These are phyloP conservation scores for Neoseiulus cucumeris DNA, from an alignment of 1,140 invertebrate genomes.

Conservation along the genomic window DNA sequence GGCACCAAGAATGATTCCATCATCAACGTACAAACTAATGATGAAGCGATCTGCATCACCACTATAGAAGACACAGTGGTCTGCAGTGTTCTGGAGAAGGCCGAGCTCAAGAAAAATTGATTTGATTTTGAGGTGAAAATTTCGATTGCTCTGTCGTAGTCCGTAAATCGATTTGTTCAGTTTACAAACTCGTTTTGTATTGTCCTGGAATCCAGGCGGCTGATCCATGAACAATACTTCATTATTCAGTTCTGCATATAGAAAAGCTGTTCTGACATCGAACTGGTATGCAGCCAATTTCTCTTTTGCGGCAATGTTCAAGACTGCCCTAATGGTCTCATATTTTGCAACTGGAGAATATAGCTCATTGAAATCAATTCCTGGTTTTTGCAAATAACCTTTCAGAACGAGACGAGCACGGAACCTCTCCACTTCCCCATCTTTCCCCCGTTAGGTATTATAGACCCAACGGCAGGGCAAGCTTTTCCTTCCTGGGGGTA, in stretches of 20 bases:
- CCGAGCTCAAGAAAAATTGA: too few relatives aligned
- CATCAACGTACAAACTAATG: neutral
- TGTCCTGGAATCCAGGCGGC: conserved; percentile 11
- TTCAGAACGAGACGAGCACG: too few relatives aligned
- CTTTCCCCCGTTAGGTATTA: neutral
- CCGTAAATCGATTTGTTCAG: conserved; percentile 14
- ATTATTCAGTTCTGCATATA: conserved; percentile 15
- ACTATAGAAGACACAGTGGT: too few relatives aligned
- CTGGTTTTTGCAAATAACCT: conserved; percentile 25
- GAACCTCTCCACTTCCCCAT: too few relatives aligned
- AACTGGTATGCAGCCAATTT: neutral
- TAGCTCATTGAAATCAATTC: conserved; percentile 25
- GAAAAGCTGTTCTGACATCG: neutral
- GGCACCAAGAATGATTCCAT: neutral
- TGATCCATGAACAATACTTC: conserved; percentile 14
- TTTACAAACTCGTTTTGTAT: conserved; percentile 12
- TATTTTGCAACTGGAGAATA: conserved; percentile 22
- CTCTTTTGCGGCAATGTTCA: neutral
- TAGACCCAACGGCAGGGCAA: neutral
- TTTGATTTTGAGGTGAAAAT: conserved; percentile 19
- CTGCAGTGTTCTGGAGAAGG: too few relatives aligned
- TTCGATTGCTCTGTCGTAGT: conserved; percentile 15
- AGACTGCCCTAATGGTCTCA: neutral
- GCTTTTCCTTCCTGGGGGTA: neutral
- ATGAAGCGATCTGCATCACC: neutral